Percentiles rank a stretch among this genome's conserved stretches.
Evolutionary conservation across 2,113 vertebrate species (phyloP).

Genomic region (Chascanopsetta lugubris): DNA sequence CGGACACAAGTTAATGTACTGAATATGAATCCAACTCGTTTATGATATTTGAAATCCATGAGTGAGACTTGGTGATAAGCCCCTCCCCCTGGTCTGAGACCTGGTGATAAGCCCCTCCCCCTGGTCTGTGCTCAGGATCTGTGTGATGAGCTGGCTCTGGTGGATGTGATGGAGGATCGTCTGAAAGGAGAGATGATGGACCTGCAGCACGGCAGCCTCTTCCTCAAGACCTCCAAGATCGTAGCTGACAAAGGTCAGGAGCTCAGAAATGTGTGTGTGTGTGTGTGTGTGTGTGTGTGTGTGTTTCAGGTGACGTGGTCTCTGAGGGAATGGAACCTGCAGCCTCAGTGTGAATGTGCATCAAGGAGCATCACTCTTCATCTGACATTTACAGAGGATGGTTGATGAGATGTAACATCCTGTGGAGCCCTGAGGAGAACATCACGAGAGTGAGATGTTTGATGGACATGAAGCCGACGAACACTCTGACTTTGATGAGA

Average conservation of each 20-base stretch:
- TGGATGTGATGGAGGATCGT: conserved; percentile 96
- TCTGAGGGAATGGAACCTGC: background rate
- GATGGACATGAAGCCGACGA: too few species aligned
- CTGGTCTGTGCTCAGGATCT: conserved; percentile 78
- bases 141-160: conserved; percentile 92
- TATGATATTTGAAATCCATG: too few species aligned
- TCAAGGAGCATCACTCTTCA: background rate
- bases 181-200: conserved; percentile 99
- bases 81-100: too few species aligned
- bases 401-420: too few species aligned
- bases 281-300: background rate
- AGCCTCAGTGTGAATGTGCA: background rate
- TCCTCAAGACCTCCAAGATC: conserved; percentile 94
- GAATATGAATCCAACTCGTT: too few species aligned
- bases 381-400: too few species aligned
- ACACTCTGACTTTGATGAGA: too few species aligned
- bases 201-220: conserved; percentile 93
- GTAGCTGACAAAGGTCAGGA: conserved; percentile 90
- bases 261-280: background rate
- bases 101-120: too few species aligned
- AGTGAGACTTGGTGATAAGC: too few species aligned
- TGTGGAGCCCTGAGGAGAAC: too few species aligned
- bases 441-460: too few species aligned
- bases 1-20: too few species aligned
- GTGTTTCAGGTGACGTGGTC: background rate